phyloP scores from a whole-genome alignment of 2,888 invertebrate genomes.

The Sesamia inferens region DNA sequence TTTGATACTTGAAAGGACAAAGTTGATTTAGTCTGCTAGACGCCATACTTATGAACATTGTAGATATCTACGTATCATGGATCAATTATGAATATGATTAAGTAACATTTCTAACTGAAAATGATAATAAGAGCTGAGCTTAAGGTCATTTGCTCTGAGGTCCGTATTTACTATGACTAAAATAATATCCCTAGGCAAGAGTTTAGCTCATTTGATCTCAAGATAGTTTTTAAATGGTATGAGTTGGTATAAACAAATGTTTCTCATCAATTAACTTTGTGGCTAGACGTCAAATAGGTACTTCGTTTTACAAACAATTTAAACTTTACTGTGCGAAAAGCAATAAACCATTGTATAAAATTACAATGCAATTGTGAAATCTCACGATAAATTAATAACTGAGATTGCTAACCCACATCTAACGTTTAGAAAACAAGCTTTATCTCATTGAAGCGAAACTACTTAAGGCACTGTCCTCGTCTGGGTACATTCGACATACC shows the following conservation, averaged over 20 bases:
- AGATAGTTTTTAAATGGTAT: background rate
- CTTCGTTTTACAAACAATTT: slow-evolving; percentile 52
- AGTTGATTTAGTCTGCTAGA: slow-evolving; percentile 4
- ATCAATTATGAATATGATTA: background rate
- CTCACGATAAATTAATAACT: slow-evolving; percentile 51
- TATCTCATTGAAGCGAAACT: slow-evolving; percentile 16
- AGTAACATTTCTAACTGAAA: background rate
- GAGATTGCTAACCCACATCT: slow-evolving; percentile 39
- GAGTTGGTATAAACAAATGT: slow-evolving; percentile 16
- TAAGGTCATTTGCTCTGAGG: background rate
- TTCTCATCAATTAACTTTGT: slow-evolving; percentile 28
- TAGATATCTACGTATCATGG: background rate
- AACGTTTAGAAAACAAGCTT: slow-evolving; percentile 41
- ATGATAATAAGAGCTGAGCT: background rate
- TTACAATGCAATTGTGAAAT: slow-evolving; percentile 38
- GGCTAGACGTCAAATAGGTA: slow-evolving; percentile 34
- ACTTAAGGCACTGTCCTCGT: slow-evolving; percentile 6
- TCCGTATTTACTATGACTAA: background rate
- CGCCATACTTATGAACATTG: background rate
- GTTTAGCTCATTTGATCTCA: background rate
- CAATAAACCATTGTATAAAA: slow-evolving; percentile 55
- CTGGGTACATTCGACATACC: slow-evolving; percentile 1
- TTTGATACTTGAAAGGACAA: slow-evolving; percentile 66
- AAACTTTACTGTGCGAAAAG: slow-evolving; percentile 51
- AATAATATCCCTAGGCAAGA: background rate